Evolutionary conservation across 1,140 invertebrate species (phyloP), one percentile per base, ranked within the genome.

Genomic region (Nephotettix cincticeps): DNA sequence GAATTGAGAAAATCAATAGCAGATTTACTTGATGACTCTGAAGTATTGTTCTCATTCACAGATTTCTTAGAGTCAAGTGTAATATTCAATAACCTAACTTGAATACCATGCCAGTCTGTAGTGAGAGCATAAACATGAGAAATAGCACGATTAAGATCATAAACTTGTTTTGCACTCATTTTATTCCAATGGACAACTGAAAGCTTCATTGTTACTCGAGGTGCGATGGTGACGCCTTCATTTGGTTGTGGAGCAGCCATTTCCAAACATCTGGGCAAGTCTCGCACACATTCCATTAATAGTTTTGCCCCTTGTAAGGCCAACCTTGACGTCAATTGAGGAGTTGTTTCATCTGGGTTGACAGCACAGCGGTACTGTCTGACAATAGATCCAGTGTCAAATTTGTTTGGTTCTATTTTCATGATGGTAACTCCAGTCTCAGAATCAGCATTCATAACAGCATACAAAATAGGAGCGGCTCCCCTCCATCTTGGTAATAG

Each of bases 401-500:
- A 97, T 89, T 88, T 87, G 79, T 93, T 85, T 23, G 95, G 91
- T 76, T 88, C 86, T 67, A 98, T 93, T 81, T 87, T 89, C 90
- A 98, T 97, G 30, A 98, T 88, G 1, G 93, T 91, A 29, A 98
- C 84, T 40, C 97, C 97, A 25, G 94, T 95, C 67, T 85, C 81
- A 27, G 78, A 75, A 79, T 99, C 96, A 28, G 93, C 94, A 83
- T 92, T 89, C 68, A 93, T 86, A 67, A 97, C 83, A n/a, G 93
- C 86, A 81, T 95, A 86, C 72, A 91, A 85, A 56, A 97, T 90
- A 1, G 95, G 95, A 13, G 94, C 89, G 51, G 96, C 93, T 32
- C 97, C 97, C 80, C 96, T 84, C 94, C 95, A 99, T 72, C 91
- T 84, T 28, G 97, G 97, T 74, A 99, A 80, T 32, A 99, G 79